Evolutionary conservation across 2,888 invertebrate genomes (phyloP), one percentile per base, ranked within the genome.

Genomic region (Rhaphigaster nebulosa): DNA sequence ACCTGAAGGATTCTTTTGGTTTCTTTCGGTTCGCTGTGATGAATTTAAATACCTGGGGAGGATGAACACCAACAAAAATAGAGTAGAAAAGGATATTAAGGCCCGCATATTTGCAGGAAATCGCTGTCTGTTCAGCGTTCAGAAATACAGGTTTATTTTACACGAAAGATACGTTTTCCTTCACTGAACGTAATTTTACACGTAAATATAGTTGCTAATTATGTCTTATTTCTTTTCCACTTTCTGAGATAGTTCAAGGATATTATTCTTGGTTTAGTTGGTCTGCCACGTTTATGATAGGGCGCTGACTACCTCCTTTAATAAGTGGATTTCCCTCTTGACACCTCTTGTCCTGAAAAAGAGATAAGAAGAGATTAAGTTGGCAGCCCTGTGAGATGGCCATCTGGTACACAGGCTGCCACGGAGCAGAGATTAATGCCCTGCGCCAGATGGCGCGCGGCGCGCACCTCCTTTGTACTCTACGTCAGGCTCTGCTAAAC

Each of bases 401-500:
- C 70, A 76, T 76, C 70, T 76, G 70, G 34, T 23, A 10, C 70
- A 23, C 70, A 76, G 70, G 34, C 70, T 76, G 70, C 70, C 70
- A 76, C 6, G 8, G 34, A 76, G 70, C 70, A 76, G 70, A 76
- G 70, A 76, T 76, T 76, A 76, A 76, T 76, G 70, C 23, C 38
- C 70, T 2, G 6, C 0, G 29, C 70, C 70, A 76, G 34, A 76
- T 76, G 70, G 34, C 38, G 65, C 18, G 4, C 29, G 18, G 5
- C 15, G 15, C 65, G 29, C 29, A n/a, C 70, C 29, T 34, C 65
- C 70, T 76, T 76, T 76, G 70, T 76, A 76, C 70, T 38, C 1
- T 10, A 23, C 70, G 70, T 76, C 70, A 76, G 70, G 70, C 70
- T 76, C 70, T 76, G 70, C 20, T 76, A 76, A 76, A 38, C 70